A percentile compares a stretch with the other conserved stretches of the same genome.
Evolutionary conservation across 2,797 vertebrate genomes (phyloP).

Genomic region (Melanotaenia parkinsoni): DNA sequence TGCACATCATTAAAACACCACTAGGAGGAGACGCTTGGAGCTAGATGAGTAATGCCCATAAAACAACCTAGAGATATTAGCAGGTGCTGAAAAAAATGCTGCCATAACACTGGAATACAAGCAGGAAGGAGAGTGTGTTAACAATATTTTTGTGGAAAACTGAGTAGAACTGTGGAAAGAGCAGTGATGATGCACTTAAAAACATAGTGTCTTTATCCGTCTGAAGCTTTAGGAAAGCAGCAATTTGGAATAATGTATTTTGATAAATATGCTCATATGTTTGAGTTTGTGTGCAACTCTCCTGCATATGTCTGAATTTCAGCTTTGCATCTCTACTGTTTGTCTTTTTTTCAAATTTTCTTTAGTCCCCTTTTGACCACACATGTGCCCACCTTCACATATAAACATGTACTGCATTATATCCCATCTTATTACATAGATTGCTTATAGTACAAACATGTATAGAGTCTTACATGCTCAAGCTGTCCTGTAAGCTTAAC

Average conservation of each 20-base stretch:
- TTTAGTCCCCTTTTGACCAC: neutral
- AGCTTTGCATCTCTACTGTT: neutral
- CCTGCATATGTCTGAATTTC: conserved; percentile 9
- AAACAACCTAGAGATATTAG: conserved; percentile 42
- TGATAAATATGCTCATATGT: neutral
- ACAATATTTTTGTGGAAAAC: conserved; percentile 28
- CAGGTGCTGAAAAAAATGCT: conserved; percentile 32
- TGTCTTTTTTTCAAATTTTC: neutral
- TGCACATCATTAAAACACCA: conserved; percentile 43
- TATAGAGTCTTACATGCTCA: conserved; percentile 56
- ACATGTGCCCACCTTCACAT: conserved; percentile 1
- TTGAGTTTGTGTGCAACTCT: conserved; percentile 6
- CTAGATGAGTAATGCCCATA: conserved; percentile 6
- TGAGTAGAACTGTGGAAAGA: conserved; percentile 15
- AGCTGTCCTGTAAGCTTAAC: conserved; percentile 42
- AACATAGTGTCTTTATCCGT: conserved; percentile 35
- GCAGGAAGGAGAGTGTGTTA: conserved; percentile 11
- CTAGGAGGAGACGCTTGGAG: conserved; percentile 49
- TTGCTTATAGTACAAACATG: conserved; percentile 60
- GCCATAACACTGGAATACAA: conserved; percentile 3
- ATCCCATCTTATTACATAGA: conserved; percentile 42
- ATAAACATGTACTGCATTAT: conserved; percentile 15
- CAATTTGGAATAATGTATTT: neutral
- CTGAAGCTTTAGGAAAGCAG: neutral
- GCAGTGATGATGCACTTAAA: conserved; percentile 14